Base-by-base conservation (phyloP, 2,888 invertebrate species). In the Syritta pipiens region DNA sequence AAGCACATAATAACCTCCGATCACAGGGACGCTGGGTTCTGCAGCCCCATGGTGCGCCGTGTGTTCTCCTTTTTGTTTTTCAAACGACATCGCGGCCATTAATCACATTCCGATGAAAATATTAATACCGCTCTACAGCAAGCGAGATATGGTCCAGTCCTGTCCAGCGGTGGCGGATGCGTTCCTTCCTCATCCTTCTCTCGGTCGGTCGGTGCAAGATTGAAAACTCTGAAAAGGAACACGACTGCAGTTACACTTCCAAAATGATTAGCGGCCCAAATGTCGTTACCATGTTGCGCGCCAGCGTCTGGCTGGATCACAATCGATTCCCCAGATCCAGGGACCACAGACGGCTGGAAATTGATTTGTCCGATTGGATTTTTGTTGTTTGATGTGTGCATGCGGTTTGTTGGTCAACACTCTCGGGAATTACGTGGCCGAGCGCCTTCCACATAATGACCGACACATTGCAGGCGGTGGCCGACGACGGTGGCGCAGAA, bases 91-190 rank as follows among this genome's bases (percentile, higher is more conserved):
- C 82, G 71, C 76, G 67, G 81, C 82, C 82, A 83, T 83, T 83
- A 83, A 83, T 83, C 82, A 83, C 82, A 83, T 83, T 83, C 82
- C 82, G 83, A 83, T 83, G 83, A 83, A 83, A 83, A 83, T 83
- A 83, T 83, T 83, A 83, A 81, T 81, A 81, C 72, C 26, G 65
- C 62, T 46, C 55, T 32, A 51, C 44, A 28, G 49, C 28, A 71
- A 69, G 65, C 46, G 55, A 65, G 51, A 59, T 44, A 40, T 53
- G 28, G 35, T 53, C 28, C 44, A 30, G 37, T 51, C 26, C 26
- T n/a, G 26, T 7, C 12, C 22, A 17, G 4, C 14, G 51, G 57
- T 19, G 24, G 26, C 12, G 32, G 49, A 48, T 37, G 42, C 32
- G 32, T 26, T 12, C 10, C 19, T 14, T 10, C 35, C 5, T 14